phyloP scores from a whole-genome alignment of 2,797 vertebrate genomes.

The Neosilurus mollespiculum region DNA sequence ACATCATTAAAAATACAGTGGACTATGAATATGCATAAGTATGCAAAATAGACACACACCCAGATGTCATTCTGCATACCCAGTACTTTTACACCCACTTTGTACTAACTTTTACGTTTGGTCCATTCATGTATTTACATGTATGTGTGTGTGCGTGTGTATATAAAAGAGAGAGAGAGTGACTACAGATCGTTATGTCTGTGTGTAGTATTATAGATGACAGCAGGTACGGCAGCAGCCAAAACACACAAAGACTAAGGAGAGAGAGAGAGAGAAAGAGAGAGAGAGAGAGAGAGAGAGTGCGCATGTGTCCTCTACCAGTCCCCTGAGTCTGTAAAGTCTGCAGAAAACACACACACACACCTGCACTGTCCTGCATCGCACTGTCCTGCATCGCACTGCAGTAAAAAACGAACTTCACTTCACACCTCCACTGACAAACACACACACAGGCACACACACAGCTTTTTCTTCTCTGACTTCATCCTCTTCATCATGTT shows the following conservation, averaged over 20 bases:
- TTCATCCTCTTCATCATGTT: too few species aligned
- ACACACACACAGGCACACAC: background rate
- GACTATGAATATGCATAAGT: background rate
- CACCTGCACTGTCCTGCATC: constrained; percentile 4
- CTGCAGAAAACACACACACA: constrained; percentile 4
- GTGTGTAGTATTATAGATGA: constrained; percentile 20
- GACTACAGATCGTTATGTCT: constrained; percentile 17
- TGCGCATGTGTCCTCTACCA: constrained; percentile 39
- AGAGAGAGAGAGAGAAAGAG: background rate
- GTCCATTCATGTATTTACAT: background rate
- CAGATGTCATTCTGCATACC: background rate
- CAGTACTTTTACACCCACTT: background rate
- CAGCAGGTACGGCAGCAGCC: constrained; percentile 44
- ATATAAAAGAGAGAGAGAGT: too few species aligned
- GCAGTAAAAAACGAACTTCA: background rate
- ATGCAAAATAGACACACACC: constrained; percentile 7
- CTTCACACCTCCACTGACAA: background rate
- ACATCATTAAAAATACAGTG: background rate
- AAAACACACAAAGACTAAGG: constrained; percentile 1
- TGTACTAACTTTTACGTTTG: background rate
- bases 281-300: background rate
- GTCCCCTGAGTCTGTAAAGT: constrained; percentile 26
- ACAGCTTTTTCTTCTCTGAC: too few species aligned
- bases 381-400: background rate
- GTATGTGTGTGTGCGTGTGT: background rate